Base-by-base conservation (phyloP, 2,113 vertebrate genomes). In the Hepsetus odoe region DNA sequence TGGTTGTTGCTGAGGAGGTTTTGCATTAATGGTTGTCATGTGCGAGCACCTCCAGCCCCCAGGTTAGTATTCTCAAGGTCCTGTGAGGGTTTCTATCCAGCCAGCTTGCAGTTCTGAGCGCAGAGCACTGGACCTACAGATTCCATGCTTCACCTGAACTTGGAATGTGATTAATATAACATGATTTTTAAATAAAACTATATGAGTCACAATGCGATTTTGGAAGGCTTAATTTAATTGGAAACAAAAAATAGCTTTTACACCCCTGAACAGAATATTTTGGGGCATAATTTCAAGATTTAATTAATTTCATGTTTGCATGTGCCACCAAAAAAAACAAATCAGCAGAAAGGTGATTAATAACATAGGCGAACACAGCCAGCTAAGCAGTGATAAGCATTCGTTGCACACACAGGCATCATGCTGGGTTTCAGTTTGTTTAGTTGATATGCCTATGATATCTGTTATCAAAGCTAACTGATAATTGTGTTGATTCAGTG, bases 401-500 rank as follows among this genome's bases (percentile, higher is more conserved):
- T 72, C 62, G 35, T 49, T 40, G 16, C 28, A 32, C 26, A 32
- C 55, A 61, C 46, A 7, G 59, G 67, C 65, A 51, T 53, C 22
- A 20, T n/a, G n/a, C 70, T 26, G 59, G n/a, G 44, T 77, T 74
- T 28, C 20, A 58, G 44, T 33, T 24, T 33, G 51, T 14, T 68
- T 22, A 62, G 72, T 44, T 77, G 59, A 56, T 73, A 59, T 13
- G 18, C 40, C 13, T 26, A 56, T 53, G 69, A 32, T 79, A 77
- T 76, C 49, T 70, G 61, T 56, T 64, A 80, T 84, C 65, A 75
- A 68, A 70, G 76, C 55, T 59, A 51, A 73, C 40, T 26, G 59
- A 76, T 74, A 83, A 83, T 83, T 82, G 77, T 83, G 68, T 66
- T 68, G 55, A 82, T 70, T 38, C 32, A 16, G 46, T 55, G 44